Base-by-base conservation (phyloP, 2,113 vertebrate species). In the Eptatretus burgeri region DNA sequence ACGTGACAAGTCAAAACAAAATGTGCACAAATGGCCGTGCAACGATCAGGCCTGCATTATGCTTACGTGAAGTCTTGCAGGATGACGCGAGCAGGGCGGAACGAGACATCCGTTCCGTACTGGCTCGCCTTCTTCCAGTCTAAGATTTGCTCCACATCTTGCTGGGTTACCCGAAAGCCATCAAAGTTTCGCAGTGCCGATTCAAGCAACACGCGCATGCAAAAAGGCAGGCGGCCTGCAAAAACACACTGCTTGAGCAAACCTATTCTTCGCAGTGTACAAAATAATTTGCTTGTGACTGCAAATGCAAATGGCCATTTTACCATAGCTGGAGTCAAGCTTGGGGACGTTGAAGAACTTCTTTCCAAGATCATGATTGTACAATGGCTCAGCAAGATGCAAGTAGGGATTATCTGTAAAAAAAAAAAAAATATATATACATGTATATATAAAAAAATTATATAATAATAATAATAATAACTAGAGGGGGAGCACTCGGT, bases 31-130 rank as follows among this genome's bases (percentile, higher is more conserved):
- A 18, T 16, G 50, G 2, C 19, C 9, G 3, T 18, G 5, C 10
- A 56, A 56, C 13, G n/a, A 27, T 13, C n/a, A 13, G 49, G n/a
- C 49, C n/a, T 5, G 51, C 27, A 13, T 5, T 2, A 53, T 60
- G 77, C 85, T 72, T 76, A 98, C 91, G 91, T 98, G 67, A 93
- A 91, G 70, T 96, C 91, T 69, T 96, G 89, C 14, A 98, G 75
- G 70, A 98, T 94, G 70, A 96, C 88, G 0, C 88, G 81, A 2
- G 91, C 84, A 13, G 91, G 88, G 63, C 76, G 83, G 75, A 98
- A 98, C 0, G 89, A 89, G 2, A 98, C 86, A 76, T 98, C 91
- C 67, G 95, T 81, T 20, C 74, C 79, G 63, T 82, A 73, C 51
- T 76, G 76, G 73, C 93, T 87, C 56, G 78, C 74, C 64, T 76